Percentiles rank a stretch among this genome's conserved stretches.
phyloP scores from a whole-genome alignment of 2,113 vertebrate genomes.

The Aldabrachelys gigantea region DNA sequence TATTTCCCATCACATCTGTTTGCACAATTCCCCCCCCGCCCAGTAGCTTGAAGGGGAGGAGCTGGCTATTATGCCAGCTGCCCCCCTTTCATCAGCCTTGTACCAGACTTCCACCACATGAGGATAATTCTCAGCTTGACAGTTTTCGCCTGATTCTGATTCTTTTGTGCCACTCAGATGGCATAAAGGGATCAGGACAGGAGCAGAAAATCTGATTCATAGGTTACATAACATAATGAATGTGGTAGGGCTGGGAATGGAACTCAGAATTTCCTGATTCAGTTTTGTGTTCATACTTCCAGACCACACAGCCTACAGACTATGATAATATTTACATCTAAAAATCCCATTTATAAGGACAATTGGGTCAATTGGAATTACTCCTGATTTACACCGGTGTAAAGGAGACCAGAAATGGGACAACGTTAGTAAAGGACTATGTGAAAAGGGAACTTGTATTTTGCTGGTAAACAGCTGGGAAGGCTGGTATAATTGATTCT shows the following conservation, averaged over 20 bases:
- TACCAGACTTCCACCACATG: background rate
- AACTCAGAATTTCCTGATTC: background rate
- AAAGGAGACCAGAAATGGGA: background rate
- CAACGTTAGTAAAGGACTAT: background rate
- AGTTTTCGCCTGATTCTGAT: background rate
- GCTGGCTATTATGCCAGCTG: background rate
- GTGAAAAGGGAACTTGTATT: background rate
- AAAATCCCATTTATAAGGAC: background rate
- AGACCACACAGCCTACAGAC: background rate
- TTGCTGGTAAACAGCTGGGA: background rate
- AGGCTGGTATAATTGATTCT: background rate
- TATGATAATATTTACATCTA: background rate
- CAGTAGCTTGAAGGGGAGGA: background rate
- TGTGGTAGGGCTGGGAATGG: background rate
- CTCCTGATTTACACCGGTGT: background rate
- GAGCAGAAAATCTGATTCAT: background rate
- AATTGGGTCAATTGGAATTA: background rate
- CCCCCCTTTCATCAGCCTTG: background rate
- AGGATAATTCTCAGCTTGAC: background rate
- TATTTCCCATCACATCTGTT: background rate
- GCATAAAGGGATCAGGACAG: background rate
- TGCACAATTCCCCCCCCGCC: background rate
- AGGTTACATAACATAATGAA: background rate
- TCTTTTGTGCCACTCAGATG: background rate
- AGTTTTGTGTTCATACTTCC: background rate